These are phyloP conservation scores for Octodon degus DNA, from an alignment of 2,113 vertebrate genomes.

Conservation along the genomic window DNA sequence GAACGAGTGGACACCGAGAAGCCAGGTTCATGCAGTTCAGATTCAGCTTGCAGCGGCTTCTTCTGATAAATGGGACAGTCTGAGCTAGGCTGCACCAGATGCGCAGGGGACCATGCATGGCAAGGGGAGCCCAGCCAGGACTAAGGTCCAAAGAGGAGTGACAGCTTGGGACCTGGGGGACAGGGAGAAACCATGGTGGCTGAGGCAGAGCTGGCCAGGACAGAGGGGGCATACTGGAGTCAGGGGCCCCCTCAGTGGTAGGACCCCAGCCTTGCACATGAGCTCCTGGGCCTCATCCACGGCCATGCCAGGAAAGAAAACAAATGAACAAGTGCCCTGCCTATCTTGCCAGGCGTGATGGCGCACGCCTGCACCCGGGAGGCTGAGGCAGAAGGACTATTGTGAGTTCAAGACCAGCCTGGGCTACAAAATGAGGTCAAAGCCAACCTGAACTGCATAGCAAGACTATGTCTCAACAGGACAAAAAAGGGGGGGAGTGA, in stretches of 20 bases:
- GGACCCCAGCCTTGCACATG: not conserved
- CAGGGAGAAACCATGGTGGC: not conserved
- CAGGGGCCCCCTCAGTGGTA: not conserved
- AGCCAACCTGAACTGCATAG: not conserved
- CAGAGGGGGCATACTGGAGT: rapidly evolving
- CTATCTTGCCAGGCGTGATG: not conserved
- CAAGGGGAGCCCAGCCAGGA: not conserved
- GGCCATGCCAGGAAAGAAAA: not conserved
- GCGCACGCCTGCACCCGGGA: rapidly evolving
- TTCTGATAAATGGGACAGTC: not conserved
- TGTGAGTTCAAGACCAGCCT: not conserved
- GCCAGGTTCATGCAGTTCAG: not conserved
- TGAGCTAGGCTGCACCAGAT: not conserved
- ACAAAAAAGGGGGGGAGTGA: not conserved
- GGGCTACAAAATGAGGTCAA: not conserved
- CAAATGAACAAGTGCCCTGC: not conserved
- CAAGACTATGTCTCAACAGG: not conserved
- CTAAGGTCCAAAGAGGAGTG: not conserved
- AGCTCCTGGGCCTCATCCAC: not conserved
- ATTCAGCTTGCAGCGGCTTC: not conserved
- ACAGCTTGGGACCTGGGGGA: rapidly evolving
- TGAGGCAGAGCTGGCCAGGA: rapidly evolving
- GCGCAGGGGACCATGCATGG: no score
- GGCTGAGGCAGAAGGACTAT: not conserved
- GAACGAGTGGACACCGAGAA: not conserved